phyloP scores from a whole-genome alignment of 2,888 invertebrate genomes.

The Ramazzottius varieornatus region DNA sequence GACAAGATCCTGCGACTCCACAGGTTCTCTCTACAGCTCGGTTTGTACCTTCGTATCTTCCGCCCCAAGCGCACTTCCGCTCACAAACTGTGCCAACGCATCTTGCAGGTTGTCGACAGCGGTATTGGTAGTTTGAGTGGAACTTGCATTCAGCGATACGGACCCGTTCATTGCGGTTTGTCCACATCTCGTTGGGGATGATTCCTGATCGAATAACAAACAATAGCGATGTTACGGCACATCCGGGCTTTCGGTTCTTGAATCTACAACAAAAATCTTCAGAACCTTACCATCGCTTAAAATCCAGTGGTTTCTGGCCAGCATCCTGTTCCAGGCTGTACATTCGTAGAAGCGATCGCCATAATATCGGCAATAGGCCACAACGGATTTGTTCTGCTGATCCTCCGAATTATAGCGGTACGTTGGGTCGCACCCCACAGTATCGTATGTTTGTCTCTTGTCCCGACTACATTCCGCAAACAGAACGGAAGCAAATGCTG shows the following conservation, averaged over 20 bases:
- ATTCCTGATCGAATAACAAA: background rate
- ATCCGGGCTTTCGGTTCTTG: background rate
- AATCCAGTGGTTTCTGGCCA: background rate
- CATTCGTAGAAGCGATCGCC: slow-evolving; percentile 2
- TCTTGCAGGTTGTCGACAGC: background rate
- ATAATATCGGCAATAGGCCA: background rate
- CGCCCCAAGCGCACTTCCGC: background rate
- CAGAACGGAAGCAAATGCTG: too few relatives aligned
- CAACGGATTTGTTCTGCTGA: background rate
- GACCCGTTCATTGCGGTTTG: background rate
- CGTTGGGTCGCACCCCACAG: too few relatives aligned
- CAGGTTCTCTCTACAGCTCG: background rate
- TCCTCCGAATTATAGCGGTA: too few relatives aligned
- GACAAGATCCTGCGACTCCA: too few relatives aligned
- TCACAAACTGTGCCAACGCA: background rate
- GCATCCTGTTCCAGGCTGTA: background rate
- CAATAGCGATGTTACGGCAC: too few relatives aligned
- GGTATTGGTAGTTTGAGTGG: background rate
- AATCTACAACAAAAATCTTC: background rate
- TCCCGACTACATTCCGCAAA: too few relatives aligned
- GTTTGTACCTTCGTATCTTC: background rate
- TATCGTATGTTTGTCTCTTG: too few relatives aligned
- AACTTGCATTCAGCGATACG: background rate
- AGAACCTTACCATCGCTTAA: background rate
- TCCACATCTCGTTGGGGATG: background rate